phyloP scores from a whole-genome alignment of 2,888 invertebrate species.

The Hirudinaria manillensis region DNA sequence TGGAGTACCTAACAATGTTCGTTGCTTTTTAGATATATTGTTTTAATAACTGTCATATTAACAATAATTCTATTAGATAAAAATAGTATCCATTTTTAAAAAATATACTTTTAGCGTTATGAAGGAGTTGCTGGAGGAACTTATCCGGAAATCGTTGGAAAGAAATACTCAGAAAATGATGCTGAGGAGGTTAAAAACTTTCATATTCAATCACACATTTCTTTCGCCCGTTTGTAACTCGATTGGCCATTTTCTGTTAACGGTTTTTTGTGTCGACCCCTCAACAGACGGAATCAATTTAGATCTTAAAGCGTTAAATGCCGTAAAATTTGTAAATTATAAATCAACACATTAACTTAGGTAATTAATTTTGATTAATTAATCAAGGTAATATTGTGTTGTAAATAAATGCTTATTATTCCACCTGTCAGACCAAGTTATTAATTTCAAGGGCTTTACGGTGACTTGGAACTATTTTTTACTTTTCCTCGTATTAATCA shows the following conservation, averaged over 20 bases:
- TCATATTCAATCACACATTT: slow-evolving; percentile 21
- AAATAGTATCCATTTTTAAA: background rate
- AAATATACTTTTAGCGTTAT: slow-evolving; percentile 44
- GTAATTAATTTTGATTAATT: too few species aligned
- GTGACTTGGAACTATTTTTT: background rate
- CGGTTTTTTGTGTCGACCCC: too few species aligned
- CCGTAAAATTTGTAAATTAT: too few species aligned
- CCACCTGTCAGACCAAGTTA: too few species aligned
- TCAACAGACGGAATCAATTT: too few species aligned
- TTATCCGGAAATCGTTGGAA: slow-evolving; percentile 87
- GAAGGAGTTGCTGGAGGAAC: slow-evolving; percentile 69
- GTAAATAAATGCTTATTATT: too few species aligned
- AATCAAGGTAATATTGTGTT: too few species aligned
- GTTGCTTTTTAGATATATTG: slow-evolving; percentile 4
- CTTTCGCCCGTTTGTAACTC: too few species aligned
- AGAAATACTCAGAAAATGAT: slow-evolving; percentile 87
- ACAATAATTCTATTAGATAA: background rate
- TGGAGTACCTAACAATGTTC: slow-evolving; percentile 56
- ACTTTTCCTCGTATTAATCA: background rate
- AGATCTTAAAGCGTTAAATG: too few species aligned
- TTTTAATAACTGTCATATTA: background rate
- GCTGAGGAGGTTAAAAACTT: slow-evolving; percentile 57
- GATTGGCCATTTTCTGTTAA: too few species aligned
- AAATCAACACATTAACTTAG: too few species aligned
- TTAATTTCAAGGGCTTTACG: too few species aligned